Conservation (phyloP, 2,797 vertebrate genomes). For the Lepidocolaptes lacrymiger region DNA sequence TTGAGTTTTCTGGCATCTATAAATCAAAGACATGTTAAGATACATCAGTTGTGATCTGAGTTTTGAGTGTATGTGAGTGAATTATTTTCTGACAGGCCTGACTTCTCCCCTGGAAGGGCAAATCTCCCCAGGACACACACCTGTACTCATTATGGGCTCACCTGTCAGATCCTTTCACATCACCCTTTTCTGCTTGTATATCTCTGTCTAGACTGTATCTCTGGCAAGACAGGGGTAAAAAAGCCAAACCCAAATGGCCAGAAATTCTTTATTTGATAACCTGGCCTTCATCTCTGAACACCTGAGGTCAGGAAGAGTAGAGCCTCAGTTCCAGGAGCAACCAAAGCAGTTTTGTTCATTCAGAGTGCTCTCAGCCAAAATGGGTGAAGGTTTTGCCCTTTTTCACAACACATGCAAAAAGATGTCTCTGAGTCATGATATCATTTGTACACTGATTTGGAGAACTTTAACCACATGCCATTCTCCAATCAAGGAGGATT, state of each 20-base stretch:
- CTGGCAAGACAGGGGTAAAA: not conserved
- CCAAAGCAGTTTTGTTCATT: not conserved
- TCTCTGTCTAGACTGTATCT: not conserved
- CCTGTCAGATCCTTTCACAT: not conserved
- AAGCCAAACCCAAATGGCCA: not conserved
- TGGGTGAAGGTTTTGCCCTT: not conserved
- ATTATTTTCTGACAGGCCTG: not conserved
- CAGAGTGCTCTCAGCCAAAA: not conserved
- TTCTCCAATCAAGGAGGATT: not conserved
- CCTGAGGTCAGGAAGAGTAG: not conserved
- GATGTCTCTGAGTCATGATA: not conserved
- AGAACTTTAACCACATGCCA: not conserved
- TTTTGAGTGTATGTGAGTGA: not conserved
- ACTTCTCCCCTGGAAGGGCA: not conserved
- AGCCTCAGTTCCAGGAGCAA: not conserved
- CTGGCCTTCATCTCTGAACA: not conserved
- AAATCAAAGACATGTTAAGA: not conserved
- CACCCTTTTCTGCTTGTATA: not conserved
- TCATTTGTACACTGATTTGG: not conserved
- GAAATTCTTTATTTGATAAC: not conserved
- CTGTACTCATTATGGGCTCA: not conserved
- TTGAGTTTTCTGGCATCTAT: not conserved
- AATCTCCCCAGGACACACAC: not conserved
- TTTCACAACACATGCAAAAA: not conserved
- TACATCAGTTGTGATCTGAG: not conserved